Percentiles rank a stretch among this genome's conserved stretches.
Conservation (phyloP, 2,113 vertebrate species). For the Nicator chloris region DNA sequence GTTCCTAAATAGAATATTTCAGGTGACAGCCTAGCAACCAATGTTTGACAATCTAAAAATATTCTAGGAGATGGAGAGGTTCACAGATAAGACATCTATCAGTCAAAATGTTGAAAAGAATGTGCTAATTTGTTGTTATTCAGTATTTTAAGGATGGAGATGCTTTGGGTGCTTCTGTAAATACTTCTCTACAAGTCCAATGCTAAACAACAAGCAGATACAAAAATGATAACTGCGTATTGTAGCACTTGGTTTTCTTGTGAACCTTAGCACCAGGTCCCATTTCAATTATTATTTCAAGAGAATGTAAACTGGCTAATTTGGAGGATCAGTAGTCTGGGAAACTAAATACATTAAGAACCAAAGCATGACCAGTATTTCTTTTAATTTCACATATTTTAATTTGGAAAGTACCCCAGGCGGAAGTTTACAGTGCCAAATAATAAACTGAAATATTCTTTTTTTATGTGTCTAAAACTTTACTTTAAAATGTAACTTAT, state of each 20-base stretch:
- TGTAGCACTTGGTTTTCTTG: neutral
- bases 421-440: neutral
- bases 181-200: neutral
- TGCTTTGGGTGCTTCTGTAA: neutral
- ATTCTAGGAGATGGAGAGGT: neutral
- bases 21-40: neutral
- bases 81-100: neutral
- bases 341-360: neutral
- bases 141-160: neutral
- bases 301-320: neutral
- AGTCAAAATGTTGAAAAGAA: neutral
- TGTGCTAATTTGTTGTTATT: neutral
- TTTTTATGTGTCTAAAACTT: neutral
- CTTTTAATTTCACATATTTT: neutral
- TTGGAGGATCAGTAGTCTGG: neutral
- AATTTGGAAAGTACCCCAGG: neutral
- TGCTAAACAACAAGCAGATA: neutral
- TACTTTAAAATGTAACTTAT: neutral
- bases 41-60: neutral
- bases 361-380: neutral
- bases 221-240: neutral
- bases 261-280: neutral
- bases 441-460: neutral
- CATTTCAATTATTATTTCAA: neutral
- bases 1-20: neutral